A percentile compares a stretch with the other conserved stretches of the same genome.
These are phyloP conservation scores for Champsocephalus gunnari DNA, from an alignment of 2,797 vertebrate species.

Conservation along the genomic window DNA sequence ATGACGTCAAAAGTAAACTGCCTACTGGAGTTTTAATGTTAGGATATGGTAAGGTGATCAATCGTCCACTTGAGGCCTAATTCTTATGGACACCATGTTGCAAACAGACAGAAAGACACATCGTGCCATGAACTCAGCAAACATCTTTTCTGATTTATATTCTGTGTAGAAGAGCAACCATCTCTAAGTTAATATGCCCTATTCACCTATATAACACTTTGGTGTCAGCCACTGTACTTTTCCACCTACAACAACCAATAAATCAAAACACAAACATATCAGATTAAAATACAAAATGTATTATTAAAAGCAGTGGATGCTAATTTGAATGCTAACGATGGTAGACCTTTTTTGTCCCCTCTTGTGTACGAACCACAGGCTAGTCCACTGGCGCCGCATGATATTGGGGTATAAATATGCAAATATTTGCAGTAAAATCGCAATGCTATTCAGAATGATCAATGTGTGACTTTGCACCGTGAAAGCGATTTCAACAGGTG, in stretches of 20 bases:
- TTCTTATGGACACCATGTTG: not conserved
- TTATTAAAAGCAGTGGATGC: not conserved
- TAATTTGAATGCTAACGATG: not conserved
- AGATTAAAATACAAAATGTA: not conserved
- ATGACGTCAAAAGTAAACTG: too few species aligned
- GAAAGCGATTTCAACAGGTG: constrained; percentile 30
- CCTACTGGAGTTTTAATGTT: not conserved
- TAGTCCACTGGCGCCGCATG: not conserved
- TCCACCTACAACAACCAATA: not conserved
- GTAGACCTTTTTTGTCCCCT: not conserved
- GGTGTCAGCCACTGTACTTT: not conserved
- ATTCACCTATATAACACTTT: not conserved
- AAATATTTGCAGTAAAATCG: not conserved
- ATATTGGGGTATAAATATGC: not conserved
- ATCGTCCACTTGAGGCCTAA: not conserved
- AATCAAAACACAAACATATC: constrained; percentile 12
- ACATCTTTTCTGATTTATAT: not conserved
- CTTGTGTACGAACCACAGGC: not conserved
- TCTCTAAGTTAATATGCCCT: not conserved
- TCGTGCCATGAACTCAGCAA: not conserved
- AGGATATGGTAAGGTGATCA: not conserved
- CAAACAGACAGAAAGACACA: constrained; percentile 1
- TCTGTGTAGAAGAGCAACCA: not conserved
- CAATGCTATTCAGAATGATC: not conserved
- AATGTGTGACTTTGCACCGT: constrained; percentile 5